Evolutionary conservation across 2,113 vertebrate genomes (phyloP).

Genomic region (Ifrita kowaldi): DNA sequence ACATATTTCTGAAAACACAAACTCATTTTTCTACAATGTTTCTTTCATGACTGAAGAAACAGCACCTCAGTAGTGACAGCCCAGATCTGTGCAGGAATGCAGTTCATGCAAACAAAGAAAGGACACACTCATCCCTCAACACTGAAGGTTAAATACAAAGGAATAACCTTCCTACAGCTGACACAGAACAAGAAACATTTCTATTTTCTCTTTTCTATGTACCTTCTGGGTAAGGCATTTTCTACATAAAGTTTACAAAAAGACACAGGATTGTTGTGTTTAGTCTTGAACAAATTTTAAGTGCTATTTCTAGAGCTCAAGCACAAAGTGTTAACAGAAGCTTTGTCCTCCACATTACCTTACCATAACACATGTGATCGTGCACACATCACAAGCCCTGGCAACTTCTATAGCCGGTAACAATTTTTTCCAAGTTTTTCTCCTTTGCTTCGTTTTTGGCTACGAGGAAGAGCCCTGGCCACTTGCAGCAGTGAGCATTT

Average conservation of each 20-base stretch:
- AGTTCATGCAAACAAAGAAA: neutral
- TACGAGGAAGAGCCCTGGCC: neutral
- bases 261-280: neutral
- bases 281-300: neutral
- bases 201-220: neutral
- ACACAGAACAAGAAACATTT: neutral
- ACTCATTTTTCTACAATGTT: neutral
- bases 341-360: neutral
- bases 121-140: neutral
- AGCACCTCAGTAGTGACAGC: neutral
- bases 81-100: neutral
- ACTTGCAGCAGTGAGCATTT: neutral
- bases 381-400: too few species aligned
- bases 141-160: neutral
- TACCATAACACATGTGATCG: rapidly evolving
- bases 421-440: neutral
- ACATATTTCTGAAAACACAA: neutral
- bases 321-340: neutral
- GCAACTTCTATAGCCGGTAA: neutral
- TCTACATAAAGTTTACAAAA: neutral
- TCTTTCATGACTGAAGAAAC: neutral
- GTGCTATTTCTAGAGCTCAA: neutral
- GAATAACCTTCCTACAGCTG: neutral
- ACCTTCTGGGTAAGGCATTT: neutral
- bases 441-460: neutral